These are phyloP conservation scores for Eretmocerus hayati DNA, from an alignment of 2,888 invertebrate species.

Conservation along the genomic window DNA sequence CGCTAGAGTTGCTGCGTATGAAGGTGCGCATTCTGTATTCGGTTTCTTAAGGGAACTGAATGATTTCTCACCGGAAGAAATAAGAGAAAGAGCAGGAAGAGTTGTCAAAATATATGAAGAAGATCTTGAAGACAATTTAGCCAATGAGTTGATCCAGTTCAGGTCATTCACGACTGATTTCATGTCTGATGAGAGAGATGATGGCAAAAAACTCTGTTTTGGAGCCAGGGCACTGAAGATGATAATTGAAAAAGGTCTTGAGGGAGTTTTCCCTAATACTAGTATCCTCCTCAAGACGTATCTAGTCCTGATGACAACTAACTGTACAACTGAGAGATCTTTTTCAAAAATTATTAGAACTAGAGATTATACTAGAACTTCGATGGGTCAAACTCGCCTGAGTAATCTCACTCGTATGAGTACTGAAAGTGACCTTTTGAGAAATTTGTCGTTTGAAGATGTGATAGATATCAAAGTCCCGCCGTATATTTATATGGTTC, in stretches of 20 bases:
- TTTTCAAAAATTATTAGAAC: conserved; percentile 12
- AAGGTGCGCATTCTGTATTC: conserved; percentile 3
- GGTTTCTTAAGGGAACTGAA: conserved; percentile 7
- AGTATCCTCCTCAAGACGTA: conserved; percentile 12
- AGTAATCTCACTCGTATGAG: conserved; percentile 1
- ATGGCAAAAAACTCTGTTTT: not conserved
- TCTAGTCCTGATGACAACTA: conserved; percentile 9
- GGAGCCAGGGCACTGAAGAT: not conserved
- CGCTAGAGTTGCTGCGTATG: conserved; percentile 6
- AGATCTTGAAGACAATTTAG: conserved; percentile 10
- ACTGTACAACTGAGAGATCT: conserved; percentile 13
- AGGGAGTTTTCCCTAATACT: not conserved
- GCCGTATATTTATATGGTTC: too few relatives aligned
- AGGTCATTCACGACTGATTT: not conserved
- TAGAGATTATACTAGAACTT: conserved; percentile 6
- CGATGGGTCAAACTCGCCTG: conserved; percentile 7
- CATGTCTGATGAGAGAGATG: not conserved
- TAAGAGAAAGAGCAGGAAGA: not conserved
- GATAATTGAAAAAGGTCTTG: not conserved
- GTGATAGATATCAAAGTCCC: too few relatives aligned
- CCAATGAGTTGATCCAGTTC: conserved; percentile 1
- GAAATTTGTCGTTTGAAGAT: not conserved
- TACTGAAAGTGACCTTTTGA: not conserved
- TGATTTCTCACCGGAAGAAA: not conserved
- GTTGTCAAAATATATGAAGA: conserved; percentile 3